A percentile compares a stretch with the other conserved stretches of the same genome.
phyloP scores from a whole-genome alignment of 2,888 invertebrate genomes.

The Ochropleura plecta region DNA sequence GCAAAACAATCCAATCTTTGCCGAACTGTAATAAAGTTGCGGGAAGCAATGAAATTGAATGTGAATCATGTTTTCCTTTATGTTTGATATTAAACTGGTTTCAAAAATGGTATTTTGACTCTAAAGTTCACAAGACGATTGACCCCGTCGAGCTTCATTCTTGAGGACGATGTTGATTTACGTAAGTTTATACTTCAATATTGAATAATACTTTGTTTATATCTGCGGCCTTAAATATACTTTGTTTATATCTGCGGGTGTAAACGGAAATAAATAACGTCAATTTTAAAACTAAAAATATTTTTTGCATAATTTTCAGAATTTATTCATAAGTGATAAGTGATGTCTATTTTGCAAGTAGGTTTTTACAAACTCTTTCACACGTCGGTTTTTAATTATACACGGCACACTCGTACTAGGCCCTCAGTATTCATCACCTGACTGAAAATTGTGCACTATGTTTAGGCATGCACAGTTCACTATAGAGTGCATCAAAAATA shows the following conservation, averaged over 20 bases:
- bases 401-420: no score
- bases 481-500: background rate
- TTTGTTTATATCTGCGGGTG: background rate
- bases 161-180: background rate
- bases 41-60: constrained; percentile 9
- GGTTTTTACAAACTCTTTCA: no score
- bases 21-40: constrained; percentile 8
- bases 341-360: no score
- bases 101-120: background rate
- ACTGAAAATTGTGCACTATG: background rate
- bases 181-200: background rate
- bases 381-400: no score
- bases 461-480: background rate
- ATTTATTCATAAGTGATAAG: no score
- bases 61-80: background rate
- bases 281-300: no score
- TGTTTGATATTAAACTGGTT: constrained; percentile 25
- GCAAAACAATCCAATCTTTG: constrained; percentile 11
- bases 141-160: background rate
- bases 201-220: background rate
- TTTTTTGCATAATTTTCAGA: no score
- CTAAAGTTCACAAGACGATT: background rate
- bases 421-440: background rate
- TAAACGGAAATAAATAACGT: no score
- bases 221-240: no score